phyloP scores from a whole-genome alignment of 2,888 invertebrate genomes.

The Rotaria socialis region DNA sequence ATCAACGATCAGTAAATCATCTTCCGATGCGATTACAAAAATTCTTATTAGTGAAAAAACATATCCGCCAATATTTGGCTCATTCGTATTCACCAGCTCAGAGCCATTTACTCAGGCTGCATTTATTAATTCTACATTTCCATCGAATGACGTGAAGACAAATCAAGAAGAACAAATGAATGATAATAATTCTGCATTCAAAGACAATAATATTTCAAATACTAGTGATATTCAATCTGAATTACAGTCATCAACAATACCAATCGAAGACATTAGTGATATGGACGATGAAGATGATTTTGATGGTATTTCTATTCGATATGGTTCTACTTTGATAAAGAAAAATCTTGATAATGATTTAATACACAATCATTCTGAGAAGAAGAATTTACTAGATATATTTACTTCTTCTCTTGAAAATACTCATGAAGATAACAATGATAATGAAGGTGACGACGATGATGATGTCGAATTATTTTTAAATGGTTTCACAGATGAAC shows the following conservation, averaged over 20 bases:
- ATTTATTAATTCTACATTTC: background rate
- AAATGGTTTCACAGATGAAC: background rate
- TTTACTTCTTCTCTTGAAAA: background rate
- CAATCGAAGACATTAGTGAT: background rate
- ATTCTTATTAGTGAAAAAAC: background rate
- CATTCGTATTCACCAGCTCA: background rate
- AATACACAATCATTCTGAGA: background rate
- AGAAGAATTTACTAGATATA: background rate
- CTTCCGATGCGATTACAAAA: background rate
- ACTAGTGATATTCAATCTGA: background rate
- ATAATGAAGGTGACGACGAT: background rate
- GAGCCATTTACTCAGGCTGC: background rate
- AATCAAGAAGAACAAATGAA: background rate
- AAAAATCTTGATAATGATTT: background rate
- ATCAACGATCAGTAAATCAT: background rate
- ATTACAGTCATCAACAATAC: background rate
- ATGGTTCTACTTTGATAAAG: background rate
- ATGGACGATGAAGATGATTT: conserved; percentile 24
- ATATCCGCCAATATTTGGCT: background rate
- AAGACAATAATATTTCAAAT: background rate
- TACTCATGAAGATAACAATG: background rate
- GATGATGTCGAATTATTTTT: background rate
- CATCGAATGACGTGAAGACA: background rate
- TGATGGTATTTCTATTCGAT: conserved; percentile 13
- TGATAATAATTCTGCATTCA: background rate